Base-by-base conservation (phyloP, 37 sponge, comb jelly and placozoan genomes). In the Spongilla lacustris region DNA sequence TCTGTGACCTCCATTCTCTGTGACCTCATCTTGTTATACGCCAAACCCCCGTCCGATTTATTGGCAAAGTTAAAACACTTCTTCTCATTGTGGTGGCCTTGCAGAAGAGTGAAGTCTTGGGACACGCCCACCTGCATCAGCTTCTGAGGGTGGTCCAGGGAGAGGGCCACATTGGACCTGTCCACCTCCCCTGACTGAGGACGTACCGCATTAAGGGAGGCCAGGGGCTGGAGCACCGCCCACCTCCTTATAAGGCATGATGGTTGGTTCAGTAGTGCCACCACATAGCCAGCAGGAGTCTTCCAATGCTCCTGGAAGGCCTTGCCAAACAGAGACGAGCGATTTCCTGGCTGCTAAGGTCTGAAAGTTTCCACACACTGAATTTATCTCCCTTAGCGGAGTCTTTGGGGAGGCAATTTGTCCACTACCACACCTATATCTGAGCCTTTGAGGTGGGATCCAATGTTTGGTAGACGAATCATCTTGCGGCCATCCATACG, bases 301-400 rank as follows among this genome's bases (percentile, higher is more conserved):
- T 96, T 96, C 92, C 97, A 88, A 80, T 96, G 97, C 35, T 85
- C 90, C 70, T 91, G 75, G 79, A 86, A 87, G 0, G 87, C 92
- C 37, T 91, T 48, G 27, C 86, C 89, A 86, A 96, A 96, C 74
- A 96, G 92, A 77, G n/a, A 96, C 76, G 19, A 87, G 85, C 2
- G 87, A 82, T 0, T 66, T 68, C n/a, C 38, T 88, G 83, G 12
- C 93, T 84, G 1, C 89, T 83, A 19, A 95, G 84, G 81, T 96
- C 96, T 0, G 94, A 91, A 66, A 96, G 50, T 50, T 85, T 91
- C 92, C 89, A 91, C n/a, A 93, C 80, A 22, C 81, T 29, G 34
- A 79, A 96, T 50, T 91, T 94, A 10, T 86, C 73, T 12, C 97
- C 94, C 81, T 92, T 77, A 28, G 67, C 30, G 22, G 72, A 88